Evolutionary conservation across 2,113 vertebrate species (phyloP), one percentile per base, ranked within the genome.

Genomic region (Calonectris borealis): DNA sequence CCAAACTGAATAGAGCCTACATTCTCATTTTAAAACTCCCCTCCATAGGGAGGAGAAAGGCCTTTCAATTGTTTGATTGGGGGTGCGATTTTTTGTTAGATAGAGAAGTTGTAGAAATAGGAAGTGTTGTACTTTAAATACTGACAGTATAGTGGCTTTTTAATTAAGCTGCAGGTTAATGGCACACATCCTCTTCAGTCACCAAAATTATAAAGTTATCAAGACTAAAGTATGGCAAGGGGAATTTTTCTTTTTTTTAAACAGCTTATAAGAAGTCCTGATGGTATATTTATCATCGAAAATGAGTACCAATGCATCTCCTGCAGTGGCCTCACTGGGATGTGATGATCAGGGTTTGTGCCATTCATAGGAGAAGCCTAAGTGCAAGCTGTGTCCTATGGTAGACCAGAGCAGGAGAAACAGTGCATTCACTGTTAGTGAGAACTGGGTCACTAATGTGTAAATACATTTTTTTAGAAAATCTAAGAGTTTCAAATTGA

Each of bases 361-460:
- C 25, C 17, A 5, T 77, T 70, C 9, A 3, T 5, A 62, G 64
- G 51, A 77, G 54, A 55, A 88, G 32, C 40, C 40, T 14, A 34
- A 46, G 36, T 44, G 73, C 9, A 49, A 42, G 6, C 34, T n/a
- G 8, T 3, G 9, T 85, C 40, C 40, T 40, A 13, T 4, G 19
- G 52, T 29, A 52, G 64, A 57, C 32, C 25, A 55, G 62, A 71
- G 46, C 46, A 34, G 51, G 61, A 60, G 71, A 71, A 86, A 71
- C 0, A 0, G 7, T 34, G 17, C 14, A 10, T 60, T 64, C 2
- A 2, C 40, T 48, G 10, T 20, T 72, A 40, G 10, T 31, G 38
- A 80, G n/a, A 86, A 29, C 25, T 34, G 24, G 38, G 9, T 57
- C 61, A 52, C 25, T 68, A 77, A 54, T 19, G 25, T 52, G 27